Base-by-base conservation (phyloP, 1,140 invertebrate species). In the Kradibia gibbosae region DNA sequence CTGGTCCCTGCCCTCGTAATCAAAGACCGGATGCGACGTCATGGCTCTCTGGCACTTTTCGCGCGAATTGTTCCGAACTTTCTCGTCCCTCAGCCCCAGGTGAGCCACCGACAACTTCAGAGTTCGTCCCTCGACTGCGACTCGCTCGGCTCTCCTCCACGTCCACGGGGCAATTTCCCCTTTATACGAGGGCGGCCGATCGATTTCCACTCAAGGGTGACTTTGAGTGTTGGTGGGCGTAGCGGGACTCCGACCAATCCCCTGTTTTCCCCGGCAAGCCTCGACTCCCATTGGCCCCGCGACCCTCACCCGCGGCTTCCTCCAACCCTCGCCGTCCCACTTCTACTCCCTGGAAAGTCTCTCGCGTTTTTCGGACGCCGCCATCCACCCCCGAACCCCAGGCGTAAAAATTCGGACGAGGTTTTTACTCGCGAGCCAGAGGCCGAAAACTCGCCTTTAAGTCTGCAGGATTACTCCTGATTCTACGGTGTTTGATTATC, bases 1-100 rank as follows among this genome's bases (percentile, higher is more conserved):
- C 76, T 90, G 90, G 0, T 85, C 86, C 36, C 90, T 86, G 34
- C 90, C 90, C 48, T 90, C 89, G 79, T 89, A 91, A 39, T 91
- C 90, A 70, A 89, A 91, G 28, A 83, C 85, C 13, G 88, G 82
- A 82, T 91, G 89, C 50, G 87, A 88, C 45, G 89, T 87, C 90
- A 91, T 91, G 17, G 34, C 22, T 36, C 11, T 39, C 17, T 3
- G 1, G 13, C 28, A 3, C 17, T 7, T 60, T 36, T 1, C 0
- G 7, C 22, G 20, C 45, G 31, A 31, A 39, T 48, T 73, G 15
- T 34, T n/a, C 34, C n/a, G 42, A 65, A 77, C 17, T 34, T 65
- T 3, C 34, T n/a, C 73, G 53, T 3, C 3, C 22, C 7, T 5
- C 45, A 28, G 31, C 25, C 17, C 10, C 60, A 13, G 17, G 55